These are phyloP conservation scores for Musca domestica DNA, from an alignment of 1,140 invertebrate species.

Conservation along the genomic window DNA sequence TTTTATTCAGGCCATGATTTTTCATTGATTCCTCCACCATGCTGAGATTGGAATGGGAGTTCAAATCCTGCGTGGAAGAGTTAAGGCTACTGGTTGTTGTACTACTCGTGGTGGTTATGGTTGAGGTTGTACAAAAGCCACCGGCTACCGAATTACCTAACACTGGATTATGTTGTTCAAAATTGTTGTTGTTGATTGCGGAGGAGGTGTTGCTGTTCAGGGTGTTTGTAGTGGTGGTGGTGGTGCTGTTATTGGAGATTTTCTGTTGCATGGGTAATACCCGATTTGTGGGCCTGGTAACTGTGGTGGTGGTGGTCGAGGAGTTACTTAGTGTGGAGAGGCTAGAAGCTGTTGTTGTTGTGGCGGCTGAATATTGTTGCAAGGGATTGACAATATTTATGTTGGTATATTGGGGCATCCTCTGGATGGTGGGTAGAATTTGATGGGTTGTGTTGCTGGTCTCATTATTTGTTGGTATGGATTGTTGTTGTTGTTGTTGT, in stretches of 20 bases:
- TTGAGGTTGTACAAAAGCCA: too few relatives aligned
- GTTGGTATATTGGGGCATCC: slow-evolving; percentile 18
- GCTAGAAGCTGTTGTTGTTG: slow-evolving; percentile 33
- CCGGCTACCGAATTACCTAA: neutral
- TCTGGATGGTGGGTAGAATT: neutral
- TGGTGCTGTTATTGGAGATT: slow-evolving; percentile 32
- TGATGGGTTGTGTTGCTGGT: slow-evolving; percentile 7
- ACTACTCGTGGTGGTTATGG: too few relatives aligned
- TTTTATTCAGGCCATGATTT: slow-evolving; percentile 27
- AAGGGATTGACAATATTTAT: slow-evolving; percentile 61
- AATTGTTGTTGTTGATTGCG: neutral
- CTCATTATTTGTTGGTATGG: neutral
- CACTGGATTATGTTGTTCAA: slow-evolving; percentile 14
- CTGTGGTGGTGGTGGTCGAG: slow-evolving; percentile 33
- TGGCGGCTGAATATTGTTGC: slow-evolving; percentile 41
- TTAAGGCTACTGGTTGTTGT: too few relatives aligned
- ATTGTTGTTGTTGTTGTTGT: slow-evolving; percentile 6
- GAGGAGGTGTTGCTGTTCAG: slow-evolving; percentile 35
- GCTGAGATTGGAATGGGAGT: too few relatives aligned
- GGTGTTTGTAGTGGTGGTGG: slow-evolving; percentile 36
- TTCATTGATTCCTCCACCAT: neutral
- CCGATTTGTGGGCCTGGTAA: slow-evolving; percentile 67
- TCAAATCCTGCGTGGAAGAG: too few relatives aligned
- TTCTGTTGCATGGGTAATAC: slow-evolving; percentile 69
- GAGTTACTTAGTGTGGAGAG: neutral